Base-by-base conservation (phyloP, 2,888 invertebrate species). In the Caenorhabditis zanzibari region DNA sequence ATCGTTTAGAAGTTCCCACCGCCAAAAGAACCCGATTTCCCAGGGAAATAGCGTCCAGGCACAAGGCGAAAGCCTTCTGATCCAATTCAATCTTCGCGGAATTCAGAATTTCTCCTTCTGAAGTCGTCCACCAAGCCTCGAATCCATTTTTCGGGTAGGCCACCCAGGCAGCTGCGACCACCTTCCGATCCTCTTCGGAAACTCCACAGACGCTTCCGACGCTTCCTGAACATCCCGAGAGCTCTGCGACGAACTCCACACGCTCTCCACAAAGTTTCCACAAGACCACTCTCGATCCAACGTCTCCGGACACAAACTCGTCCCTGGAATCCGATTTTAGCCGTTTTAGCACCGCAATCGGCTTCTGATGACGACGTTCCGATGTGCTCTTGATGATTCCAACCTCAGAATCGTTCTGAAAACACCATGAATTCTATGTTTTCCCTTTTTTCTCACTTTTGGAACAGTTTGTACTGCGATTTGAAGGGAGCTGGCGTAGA, bases 1-100 rank as follows among this genome's bases (percentile, higher is more conserved):
- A 85, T 63, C 88, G 80, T 59, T 85, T 85, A 1, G 90, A 89
- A 7, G 88, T 87, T 28, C 90, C 90, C 0, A 85, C 85, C 10
- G 88, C 88, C 19, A 89, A 19, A 6, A 90, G 35, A 24, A 85
- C 74, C 3, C 49, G 16, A 9, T 81, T 82, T 58, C 32, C 54
- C 35, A 81, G 22, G n/a, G 64, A 61, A 35, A 75, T 75, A n/a
- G 71, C 63, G 44, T 85, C 85, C 2, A 85, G 59, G 19, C 79
- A 79, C 2, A 82, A 35, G 14, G 80, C 82, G 41, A 82, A 85
- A 3, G 80, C 82, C 24, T 80, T 85, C 7, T 80, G 73, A 38
- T 81, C 74, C 52, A 85, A 26, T 9, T 59, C 26, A 24, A 81
- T 77, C 16, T 56, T 41, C 14, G 41, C 22, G 4, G 68, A 72